phyloP scores from a whole-genome alignment of 1,140 invertebrate genomes.

The Nephila pilipes region DNA sequence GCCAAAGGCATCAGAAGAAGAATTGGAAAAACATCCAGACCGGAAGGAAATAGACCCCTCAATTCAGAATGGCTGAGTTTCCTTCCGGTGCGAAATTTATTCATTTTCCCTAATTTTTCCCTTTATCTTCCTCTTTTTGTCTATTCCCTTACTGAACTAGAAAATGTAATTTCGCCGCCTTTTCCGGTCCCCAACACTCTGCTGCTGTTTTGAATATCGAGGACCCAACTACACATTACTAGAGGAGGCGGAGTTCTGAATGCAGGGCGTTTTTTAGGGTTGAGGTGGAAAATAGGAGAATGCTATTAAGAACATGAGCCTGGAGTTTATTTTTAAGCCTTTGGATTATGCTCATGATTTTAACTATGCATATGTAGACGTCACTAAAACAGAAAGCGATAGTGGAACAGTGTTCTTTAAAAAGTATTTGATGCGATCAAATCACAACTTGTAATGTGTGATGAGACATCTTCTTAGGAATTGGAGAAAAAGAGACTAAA shows the following conservation, averaged over 20 bases:
- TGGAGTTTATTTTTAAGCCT: background rate
- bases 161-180: conserved; percentile 45
- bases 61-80: conserved; percentile 30
- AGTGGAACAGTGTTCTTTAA: too few relatives aligned
- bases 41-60: conserved; percentile 40
- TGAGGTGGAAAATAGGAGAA: background rate
- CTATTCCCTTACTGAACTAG: background rate
- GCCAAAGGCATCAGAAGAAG: conserved; percentile 3
- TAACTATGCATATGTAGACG: too few relatives aligned
- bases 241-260: background rate
- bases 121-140: too few relatives aligned
- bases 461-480: too few relatives aligned
- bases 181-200: conserved; percentile 40
- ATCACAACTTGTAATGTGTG: too few relatives aligned
- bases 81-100: conserved; percentile 23
- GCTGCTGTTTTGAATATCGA: conserved; percentile 13
- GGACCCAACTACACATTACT: background rate
- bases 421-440: too few relatives aligned
- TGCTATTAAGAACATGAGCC: background rate
- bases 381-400: too few relatives aligned
- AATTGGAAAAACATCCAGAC: too few relatives aligned
- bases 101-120: conserved; percentile 15
- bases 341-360: background rate
- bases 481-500: too few relatives aligned
- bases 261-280: conserved; percentile 10